Percentiles rank a stretch among this genome's conserved stretches.
phyloP scores from a whole-genome alignment of 1,140 invertebrate genomes.

The Amyelois transitella region DNA sequence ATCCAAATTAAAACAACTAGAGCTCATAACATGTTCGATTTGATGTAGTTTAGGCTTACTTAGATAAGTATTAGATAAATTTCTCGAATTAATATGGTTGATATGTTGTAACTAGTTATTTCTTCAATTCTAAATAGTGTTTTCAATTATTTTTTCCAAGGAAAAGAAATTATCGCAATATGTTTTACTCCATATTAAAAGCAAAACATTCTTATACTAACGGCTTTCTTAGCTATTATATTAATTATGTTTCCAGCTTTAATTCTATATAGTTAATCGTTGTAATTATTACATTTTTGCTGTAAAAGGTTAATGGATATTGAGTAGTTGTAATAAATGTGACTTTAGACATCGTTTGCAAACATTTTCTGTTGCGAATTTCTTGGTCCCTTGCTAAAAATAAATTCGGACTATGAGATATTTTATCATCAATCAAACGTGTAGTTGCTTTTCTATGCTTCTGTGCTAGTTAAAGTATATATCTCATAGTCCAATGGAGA shows the following conservation, averaged over 20 bases:
- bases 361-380: not conserved
- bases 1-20: slow-evolving; percentile 34
- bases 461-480: no score
- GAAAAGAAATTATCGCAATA: not conserved
- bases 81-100: slow-evolving; percentile 39
- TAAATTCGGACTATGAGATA: not conserved
- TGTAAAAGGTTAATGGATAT: slow-evolving; percentile 39
- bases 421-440: no score
- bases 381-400: not conserved
- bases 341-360: slow-evolving; percentile 54
- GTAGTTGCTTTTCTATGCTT: no score
- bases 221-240: slow-evolving; percentile 9
- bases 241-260: slow-evolving; percentile 11
- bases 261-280: slow-evolving; percentile 6
- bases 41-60: slow-evolving; percentile 52
- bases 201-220: not conserved
- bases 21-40: slow-evolving; percentile 54
- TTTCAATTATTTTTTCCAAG: not conserved
- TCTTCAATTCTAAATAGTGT: slow-evolving; percentile 5
- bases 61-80: slow-evolving; percentile 58
- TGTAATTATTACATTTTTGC: slow-evolving; percentile 25
- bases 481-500: no score
- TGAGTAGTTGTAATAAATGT: slow-evolving; percentile 65
- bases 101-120: slow-evolving; percentile 19
- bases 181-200: not conserved